Conservation (phyloP, 1,140 invertebrate genomes). For the Drosophila guanche region DNA sequence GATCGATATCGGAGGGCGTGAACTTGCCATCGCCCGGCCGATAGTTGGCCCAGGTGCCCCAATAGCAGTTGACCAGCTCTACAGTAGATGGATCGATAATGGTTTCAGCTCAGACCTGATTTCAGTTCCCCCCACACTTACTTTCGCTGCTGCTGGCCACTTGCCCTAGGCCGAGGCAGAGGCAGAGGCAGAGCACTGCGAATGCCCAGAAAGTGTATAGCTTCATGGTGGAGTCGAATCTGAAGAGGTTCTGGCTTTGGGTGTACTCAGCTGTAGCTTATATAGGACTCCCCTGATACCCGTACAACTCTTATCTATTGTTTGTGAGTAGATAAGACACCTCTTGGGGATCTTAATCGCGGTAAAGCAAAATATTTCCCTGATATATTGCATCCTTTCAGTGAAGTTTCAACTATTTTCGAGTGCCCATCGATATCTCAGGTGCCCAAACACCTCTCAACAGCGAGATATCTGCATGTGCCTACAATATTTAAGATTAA, state of each 20-base stretch:
- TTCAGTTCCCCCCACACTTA: constrained; percentile 19
- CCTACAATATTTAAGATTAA: background rate
- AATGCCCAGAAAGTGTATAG: constrained; percentile 28
- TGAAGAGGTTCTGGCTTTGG: background rate
- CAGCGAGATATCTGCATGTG: background rate
- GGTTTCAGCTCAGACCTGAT: accelerated
- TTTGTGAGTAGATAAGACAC: constrained; percentile 13
- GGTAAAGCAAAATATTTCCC: constrained; percentile 21
- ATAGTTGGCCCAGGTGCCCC: constrained; percentile 87
- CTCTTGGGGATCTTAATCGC: constrained; percentile 15
- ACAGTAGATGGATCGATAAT: background rate
- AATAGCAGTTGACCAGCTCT: constrained; percentile 88
- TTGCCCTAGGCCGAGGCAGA: constrained; percentile 37
- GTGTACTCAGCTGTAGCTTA: constrained; percentile 14
- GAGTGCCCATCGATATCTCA: background rate
- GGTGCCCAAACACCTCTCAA: no score
- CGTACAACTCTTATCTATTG: constrained; percentile 19
- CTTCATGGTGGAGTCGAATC: constrained; percentile 46
- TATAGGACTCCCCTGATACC: constrained; percentile 37
- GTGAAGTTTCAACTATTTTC: constrained; percentile 10
- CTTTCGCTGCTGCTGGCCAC: constrained; percentile 44
- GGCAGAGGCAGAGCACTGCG: constrained; percentile 34
- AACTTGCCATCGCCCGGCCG: constrained; percentile 85
- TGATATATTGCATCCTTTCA: constrained; percentile 49
- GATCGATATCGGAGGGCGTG: constrained; percentile 85